Evolutionary conservation across 2,797 vertebrate genomes (phyloP), one percentile per base, ranked within the genome.

Genomic region (Columba guinea): DNA sequence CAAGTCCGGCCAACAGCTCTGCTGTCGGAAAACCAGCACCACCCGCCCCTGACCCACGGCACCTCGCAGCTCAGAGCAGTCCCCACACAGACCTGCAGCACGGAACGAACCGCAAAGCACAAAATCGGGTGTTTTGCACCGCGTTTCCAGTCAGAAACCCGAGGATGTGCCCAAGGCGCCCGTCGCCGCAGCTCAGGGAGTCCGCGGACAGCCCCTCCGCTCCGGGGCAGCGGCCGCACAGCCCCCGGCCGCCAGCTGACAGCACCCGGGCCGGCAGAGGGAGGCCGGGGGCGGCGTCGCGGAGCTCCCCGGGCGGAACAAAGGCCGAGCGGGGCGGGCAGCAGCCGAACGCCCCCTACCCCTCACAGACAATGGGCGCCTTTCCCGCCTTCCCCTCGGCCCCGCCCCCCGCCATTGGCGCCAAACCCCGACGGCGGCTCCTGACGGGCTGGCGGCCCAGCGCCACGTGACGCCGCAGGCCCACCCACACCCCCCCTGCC

Each of bases 381-480:
- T 71, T 97, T 95, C 94, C 92, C 91, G 90, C 92, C 89, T 89
- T 89, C 58, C 60, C n/a, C 30, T 34, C 64, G 14, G 37, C 83
- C 53, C 77, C 89, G 79, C 94, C 87, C 59, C 75, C 63, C 26
- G 30, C 80, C 94, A 84, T 97, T 97, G 97, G 98, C 97, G 98
- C 97, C 98, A 98, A 98, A 97, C 86, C 90, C 85, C 93, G 59
- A 30, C 92, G 63, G 81, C 92, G 73, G 79, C 69, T 93, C 86
- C 90, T 95, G 41, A 95, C 76, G 30, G 84, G 51, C 74, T 48
- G 10, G 1, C 11, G 52, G 67, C 41, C 11, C 51, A 2, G 32
- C 32, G 28, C n/a, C 92, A 75, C 64, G 58, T 89, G 71, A 60
- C 21, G 1, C 21, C 10, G 22, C 81, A 3, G 59, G 37, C 30